Base-by-base conservation (phyloP, 2,113 vertebrate species). In the Microtus montanus region DNA sequence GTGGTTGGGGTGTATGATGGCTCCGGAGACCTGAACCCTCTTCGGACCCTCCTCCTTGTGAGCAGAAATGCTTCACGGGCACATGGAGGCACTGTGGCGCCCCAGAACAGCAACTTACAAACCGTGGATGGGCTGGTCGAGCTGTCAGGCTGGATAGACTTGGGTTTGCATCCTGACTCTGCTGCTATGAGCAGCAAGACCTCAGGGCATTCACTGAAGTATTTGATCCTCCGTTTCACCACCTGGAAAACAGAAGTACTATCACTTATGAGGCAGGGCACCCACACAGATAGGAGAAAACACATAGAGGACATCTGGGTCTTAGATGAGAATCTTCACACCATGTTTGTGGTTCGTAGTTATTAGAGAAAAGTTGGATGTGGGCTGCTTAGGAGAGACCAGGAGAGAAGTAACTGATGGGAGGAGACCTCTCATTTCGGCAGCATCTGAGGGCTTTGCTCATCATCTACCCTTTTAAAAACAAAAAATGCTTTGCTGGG, bases 381-480 rank as follows among this genome's bases (percentile, higher is more conserved):
- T 7, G 5, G 3, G 52, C 24, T 90, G 24, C 47, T 44, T 44
- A 9, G 28, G 9, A 3, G 77, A 49, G 28, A 28, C 58, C 19
- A 10, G n/a, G 86, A 84, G 44, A 83, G 9, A 73, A 54, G 24
- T 26, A 26, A 73, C 17, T 3, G 44, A 77, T 20, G 66, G 8
- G 12, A 54, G n/a, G 58, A 80, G 20, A 91, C 13, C 52, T 41
- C 47, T 54, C 38, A 10, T 58, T 35, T 11, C 44, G 0, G 58
- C 49, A 77, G 14, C 28, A 77, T 14, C 3, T 20, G n/a, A 63
- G 15, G 13, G 47, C 35, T 83, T 91, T 75, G 35, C 44, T 77
- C 84, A 26, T 20, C 20, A 49, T 63, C 38, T 68, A n/a, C 24
- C 84, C 66, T 90, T 79, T 68, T 52, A 87, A 96, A 91, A 38